Evolutionary conservation across 2,797 vertebrate genomes (phyloP).

Genomic region (Mus minutoides): DNA sequence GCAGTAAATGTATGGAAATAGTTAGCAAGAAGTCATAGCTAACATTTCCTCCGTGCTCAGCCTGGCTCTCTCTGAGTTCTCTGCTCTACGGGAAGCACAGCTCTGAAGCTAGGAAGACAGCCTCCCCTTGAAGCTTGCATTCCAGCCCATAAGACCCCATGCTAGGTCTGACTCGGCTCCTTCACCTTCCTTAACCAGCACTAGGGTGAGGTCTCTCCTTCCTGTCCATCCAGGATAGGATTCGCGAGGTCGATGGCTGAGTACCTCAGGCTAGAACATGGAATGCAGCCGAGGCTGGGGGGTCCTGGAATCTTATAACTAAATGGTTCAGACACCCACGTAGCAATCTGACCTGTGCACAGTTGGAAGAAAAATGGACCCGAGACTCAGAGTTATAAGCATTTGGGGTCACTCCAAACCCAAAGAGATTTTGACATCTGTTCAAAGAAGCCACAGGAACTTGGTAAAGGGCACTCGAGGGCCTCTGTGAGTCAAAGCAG

Average conservation of each 20-base stretch:
- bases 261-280: neutral
- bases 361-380: conserved; percentile 8
- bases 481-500: neutral
- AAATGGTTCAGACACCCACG: neutral
- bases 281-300: neutral
- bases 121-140: neutral
- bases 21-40: neutral
- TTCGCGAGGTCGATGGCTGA: neutral
- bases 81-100: neutral
- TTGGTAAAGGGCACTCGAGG: conserved; percentile 37
- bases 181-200: neutral
- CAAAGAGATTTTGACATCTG: conserved; percentile 58
- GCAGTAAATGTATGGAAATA: neutral
- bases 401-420: conserved; percentile 53
- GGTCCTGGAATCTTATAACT: neutral
- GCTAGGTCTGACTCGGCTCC: neutral
- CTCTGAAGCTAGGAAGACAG: neutral
- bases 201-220: neutral
- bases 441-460: conserved; percentile 56
- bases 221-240: neutral
- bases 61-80: neutral
- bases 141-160: neutral
- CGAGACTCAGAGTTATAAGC: conserved; percentile 37
- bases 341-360: neutral
- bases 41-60: neutral